Evolutionary conservation across 2,888 invertebrate genomes (phyloP), one percentile per base, ranked within the genome.

Genomic region (Lottia gigantea): DNA sequence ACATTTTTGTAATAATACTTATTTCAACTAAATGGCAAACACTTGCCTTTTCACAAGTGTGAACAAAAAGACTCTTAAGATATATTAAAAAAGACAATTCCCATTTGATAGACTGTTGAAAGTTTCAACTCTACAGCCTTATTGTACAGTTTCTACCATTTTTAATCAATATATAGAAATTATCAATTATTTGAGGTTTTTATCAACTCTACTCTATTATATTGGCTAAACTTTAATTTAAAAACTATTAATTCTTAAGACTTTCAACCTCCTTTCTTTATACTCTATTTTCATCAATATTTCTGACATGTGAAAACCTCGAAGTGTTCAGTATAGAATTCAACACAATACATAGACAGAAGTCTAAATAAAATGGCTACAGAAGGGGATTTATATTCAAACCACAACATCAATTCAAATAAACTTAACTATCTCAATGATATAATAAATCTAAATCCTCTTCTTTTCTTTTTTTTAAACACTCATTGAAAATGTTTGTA

Each of bases 341-440:
- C 11, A 40, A 40, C 40, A 40, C 40, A 40, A 40, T 40, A 40
- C 40, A 40, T 40, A 40, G 40, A 40, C 40, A 55, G 19, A 55
- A 55, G 55, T 23, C 55, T 55, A n/a, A 55, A 23, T 55, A 19
- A 55, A 55, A 19, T 55, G 12, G 55, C 19, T 55, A 55, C 23
- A 55, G 55, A 55, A 55, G 55, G 23, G 55, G 55, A 23, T 55
- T 55, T 55, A 23, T 55, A 55, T 55, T 55, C 23, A 23, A 40
- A 55, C 55, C 55, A 55, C 55, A 23, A 55, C 55, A 55, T 19
- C 55, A 55, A 55, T 23, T 23, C 55, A 55, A 55, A 55, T 23
- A 55, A 55, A 55, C 55, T 55, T 55, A 11, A 23, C 19, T 55
- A 23, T 55, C 14, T 55, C 55, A 55, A 55, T 55, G 55, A 55